Evolutionary conservation across 2,797 vertebrate genomes (phyloP), one percentile per base, ranked within the genome.

Genomic region (Tragopan temminckii): DNA sequence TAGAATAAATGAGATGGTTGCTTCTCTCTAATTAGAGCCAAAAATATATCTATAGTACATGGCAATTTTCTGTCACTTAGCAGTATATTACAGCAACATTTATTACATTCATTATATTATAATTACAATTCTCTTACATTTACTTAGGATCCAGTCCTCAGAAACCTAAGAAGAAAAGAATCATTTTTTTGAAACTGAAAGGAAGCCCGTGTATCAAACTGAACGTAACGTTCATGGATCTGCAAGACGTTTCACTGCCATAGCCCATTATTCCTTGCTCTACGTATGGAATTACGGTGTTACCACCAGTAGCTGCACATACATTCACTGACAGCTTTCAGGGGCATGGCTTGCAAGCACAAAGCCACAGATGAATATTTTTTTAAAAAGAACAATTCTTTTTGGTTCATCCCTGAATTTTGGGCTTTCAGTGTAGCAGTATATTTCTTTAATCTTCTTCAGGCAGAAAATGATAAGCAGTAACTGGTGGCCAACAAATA

Each of bases 1-100:
- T 89, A 79, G 70, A 88, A 91, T 94, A 96, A 97, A 96, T 95
- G 76, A 96, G 80, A 95, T 36, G 76, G 83, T 90, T 91, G 74
- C 90, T 93, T 88, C 88, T 88, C 85, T 85, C 58, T 93, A 97
- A 97, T 97, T 97, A 93, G 95, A 97, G 67, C 42, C 80, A 91
- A 91, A 96, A 95, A 61, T 36, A 6, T 93, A 88, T 89, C 85
- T 90, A 74, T 86, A 88, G 78, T 63, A 89, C 89, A 87, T 48
- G 5, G 90, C 74, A 96, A 96, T 97, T 95, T 96, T 94, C 91
- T 95, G 76, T 85, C 90, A 94, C 86, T 95, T 96, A 95, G 87
- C 88, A 80, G 69, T 64, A 62, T 90, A 92, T 88, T 94, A 82
- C 64, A 81, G 69, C 36, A 89, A 57, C 69, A 89, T 81, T 93